Evolutionary conservation across 2,888 invertebrate genomes (phyloP), one percentile per base, ranked within the genome.

Genomic region (Yponomeuta sedellus): DNA sequence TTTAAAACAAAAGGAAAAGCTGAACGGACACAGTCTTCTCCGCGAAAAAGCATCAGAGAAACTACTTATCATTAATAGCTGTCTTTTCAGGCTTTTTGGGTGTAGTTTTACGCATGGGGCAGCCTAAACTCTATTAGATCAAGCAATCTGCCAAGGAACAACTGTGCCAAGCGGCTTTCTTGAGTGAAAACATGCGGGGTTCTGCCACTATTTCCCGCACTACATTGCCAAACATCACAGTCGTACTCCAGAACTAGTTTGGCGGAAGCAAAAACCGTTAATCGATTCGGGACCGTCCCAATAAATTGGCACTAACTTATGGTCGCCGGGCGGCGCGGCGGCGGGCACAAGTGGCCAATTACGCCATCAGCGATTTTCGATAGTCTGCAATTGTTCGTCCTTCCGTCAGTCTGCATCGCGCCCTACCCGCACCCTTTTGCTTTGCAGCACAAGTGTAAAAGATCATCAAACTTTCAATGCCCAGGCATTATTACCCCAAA

Each of bases 301-400:
- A 64, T 64, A 64, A 64, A 64, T 64, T 64, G 64, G 19, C 64
- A 64, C 56, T 25, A 57, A 64, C 10, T 56, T 57, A 64, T 57
- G 56, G 56, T 34, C 57, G 64, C 34, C 25, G 64, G 28, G 28
- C 34, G n/a, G 62, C 3, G 16, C 2, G 44, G 44, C 44, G 44
- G 44, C 44, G 44, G 8, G 44, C 62, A 19, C 20, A 34, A 57
- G 57, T 57, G 62, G 69, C 69, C 75, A 76, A 75, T 77, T 76
- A 77, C 72, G 70, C 66, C 74, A 77, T 76, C 72, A 74, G 73
- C 71, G 69, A 75, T 75, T 74, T 74, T 74, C 71, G 71, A 76
- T 74, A 71, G 72, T 66, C 71, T 73, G 69, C 70, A 71, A 71
- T 70, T 66, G 71, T 69, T 70, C 69, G 70, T 68, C 69, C 69